These are phyloP conservation scores for Anniella stebbinsi DNA, from an alignment of 2,797 vertebrate species.

Conservation along the genomic window DNA sequence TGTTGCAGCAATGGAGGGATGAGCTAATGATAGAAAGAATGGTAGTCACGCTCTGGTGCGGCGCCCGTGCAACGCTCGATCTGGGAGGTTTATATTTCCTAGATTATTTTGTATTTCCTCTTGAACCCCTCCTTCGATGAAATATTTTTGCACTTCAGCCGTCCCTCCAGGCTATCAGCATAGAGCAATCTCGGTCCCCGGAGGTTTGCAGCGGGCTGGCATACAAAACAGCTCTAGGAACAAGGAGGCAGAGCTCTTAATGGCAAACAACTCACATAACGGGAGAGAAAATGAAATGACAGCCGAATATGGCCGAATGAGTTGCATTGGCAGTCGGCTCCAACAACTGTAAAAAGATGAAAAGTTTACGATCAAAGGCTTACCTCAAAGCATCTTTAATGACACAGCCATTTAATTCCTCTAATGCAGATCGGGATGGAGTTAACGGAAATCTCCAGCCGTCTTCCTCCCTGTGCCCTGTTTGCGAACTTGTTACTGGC, in stretches of 20 bases:
- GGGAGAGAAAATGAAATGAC: slow-evolving; percentile 34
- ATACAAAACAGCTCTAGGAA: slow-evolving; percentile 55
- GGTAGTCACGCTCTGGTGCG: slow-evolving; percentile 48
- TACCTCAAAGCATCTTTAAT: slow-evolving; percentile 62
- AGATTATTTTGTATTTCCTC: slow-evolving; percentile 64
- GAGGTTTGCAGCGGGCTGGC: slow-evolving; percentile 40
- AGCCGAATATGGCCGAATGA: slow-evolving; percentile 58
- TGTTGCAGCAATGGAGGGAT: not conserved
- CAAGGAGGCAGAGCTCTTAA: slow-evolving; percentile 45
- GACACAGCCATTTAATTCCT: slow-evolving; percentile 54
- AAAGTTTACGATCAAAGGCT: slow-evolving; percentile 66
- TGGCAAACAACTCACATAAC: slow-evolving; percentile 45
- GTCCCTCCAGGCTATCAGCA: slow-evolving; percentile 58
- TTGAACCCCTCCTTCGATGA: slow-evolving; percentile 57
- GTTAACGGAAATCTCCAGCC: slow-evolving; percentile 63
- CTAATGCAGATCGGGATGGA: slow-evolving; percentile 68
- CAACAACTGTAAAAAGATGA: slow-evolving; percentile 67
- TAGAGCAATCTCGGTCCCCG: slow-evolving; percentile 21
- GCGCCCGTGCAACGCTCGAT: slow-evolving; percentile 30
- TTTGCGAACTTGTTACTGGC: slow-evolving; percentile 58
- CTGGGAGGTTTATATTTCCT: slow-evolving; percentile 41
- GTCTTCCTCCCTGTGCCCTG: slow-evolving; percentile 31
- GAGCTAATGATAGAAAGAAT: accelerated
- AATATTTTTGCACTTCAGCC: slow-evolving; percentile 49
- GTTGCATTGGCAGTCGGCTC: slow-evolving; percentile 68